Conservation (phyloP, 1,140 invertebrate genomes). For the Heterodera schachtii region DNA sequence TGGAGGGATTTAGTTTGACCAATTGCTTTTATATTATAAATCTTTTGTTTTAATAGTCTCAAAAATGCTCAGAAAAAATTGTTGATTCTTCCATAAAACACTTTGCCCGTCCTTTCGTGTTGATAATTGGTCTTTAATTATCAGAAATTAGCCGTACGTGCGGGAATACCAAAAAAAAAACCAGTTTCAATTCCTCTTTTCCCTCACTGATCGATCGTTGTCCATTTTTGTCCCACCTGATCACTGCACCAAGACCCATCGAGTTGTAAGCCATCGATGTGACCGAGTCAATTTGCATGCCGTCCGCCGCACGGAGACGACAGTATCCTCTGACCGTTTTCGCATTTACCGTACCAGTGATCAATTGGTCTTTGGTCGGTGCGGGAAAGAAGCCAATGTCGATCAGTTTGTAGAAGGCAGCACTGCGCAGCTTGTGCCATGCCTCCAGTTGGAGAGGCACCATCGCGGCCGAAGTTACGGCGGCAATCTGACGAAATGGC, state of each 20-base stretch:
- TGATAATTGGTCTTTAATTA: too few relatives aligned
- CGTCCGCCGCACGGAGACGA: not conserved
- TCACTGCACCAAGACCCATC: slow-evolving; percentile 17
- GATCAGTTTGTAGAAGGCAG: not conserved
- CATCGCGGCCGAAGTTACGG: slow-evolving; percentile 2
- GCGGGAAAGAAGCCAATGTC: not conserved
- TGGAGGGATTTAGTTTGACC: too few relatives aligned
- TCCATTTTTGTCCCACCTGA: not conserved
- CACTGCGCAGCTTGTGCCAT: not conserved
- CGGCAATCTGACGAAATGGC: slow-evolving; percentile 13
- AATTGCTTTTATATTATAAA: too few relatives aligned
- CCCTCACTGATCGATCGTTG: too few relatives aligned
- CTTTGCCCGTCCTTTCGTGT: too few relatives aligned
- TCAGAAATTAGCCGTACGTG: too few relatives aligned
- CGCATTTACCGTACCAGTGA: not conserved
- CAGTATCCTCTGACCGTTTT: not conserved
- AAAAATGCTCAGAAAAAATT: too few relatives aligned
- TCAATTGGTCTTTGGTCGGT: not conserved
- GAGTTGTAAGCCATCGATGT: slow-evolving; percentile 7
- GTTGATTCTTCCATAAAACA: too few relatives aligned
- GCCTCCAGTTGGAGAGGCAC: not conserved
- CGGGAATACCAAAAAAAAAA: too few relatives aligned
- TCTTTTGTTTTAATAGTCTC: too few relatives aligned
- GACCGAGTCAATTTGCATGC: slow-evolving; percentile 14
- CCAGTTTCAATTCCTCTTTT: too few relatives aligned